A percentile compares a stretch with the other conserved stretches of the same genome.
Evolutionary conservation across 2,888 invertebrate genomes (phyloP).

Genomic region (Baronia brevicornis): DNA sequence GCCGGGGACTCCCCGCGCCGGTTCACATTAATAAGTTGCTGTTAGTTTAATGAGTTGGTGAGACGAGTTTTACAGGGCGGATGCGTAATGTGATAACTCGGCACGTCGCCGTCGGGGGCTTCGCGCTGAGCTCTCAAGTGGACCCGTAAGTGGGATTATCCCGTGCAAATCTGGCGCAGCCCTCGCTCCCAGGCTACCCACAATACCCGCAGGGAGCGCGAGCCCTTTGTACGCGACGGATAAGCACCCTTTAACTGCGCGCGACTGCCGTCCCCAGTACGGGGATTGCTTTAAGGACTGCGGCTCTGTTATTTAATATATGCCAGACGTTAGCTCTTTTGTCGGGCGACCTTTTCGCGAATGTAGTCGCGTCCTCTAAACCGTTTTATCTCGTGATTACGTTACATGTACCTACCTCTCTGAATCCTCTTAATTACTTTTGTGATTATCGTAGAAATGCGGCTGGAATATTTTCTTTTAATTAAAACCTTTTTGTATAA

Average conservation of each 20-base stretch:
- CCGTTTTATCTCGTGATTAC: no score
- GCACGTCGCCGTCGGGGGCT: slow-evolving; percentile 13
- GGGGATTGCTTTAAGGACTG: slow-evolving; percentile 16
- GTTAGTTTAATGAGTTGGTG: slow-evolving; percentile 23
- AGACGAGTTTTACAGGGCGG: slow-evolving; percentile 20
- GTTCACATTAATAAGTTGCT: slow-evolving; percentile 19
- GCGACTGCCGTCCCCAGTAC: slow-evolving; percentile 19
- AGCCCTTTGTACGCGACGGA: slow-evolving; percentile 13
- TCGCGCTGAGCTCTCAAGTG: slow-evolving; percentile 17
- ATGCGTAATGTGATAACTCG: slow-evolving; percentile 32
- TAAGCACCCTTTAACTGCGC: slow-evolving; percentile 16
- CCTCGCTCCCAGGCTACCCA: slow-evolving; percentile 12
- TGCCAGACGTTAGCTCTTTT: slow-evolving; percentile 4
- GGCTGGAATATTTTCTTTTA: no score
- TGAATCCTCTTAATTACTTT: no score
- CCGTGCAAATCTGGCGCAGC: slow-evolving; percentile 14
- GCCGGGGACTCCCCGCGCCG: slow-evolving; percentile 13
- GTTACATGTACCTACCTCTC: no score
- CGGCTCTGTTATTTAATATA: slow-evolving; percentile 20
- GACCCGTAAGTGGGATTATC: slow-evolving; percentile 17
- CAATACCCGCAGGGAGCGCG: slow-evolving; percentile 9
- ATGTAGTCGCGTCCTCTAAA: no score
- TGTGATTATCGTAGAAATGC: no score
- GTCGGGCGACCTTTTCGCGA: no score
- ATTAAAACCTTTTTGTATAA: no score